Conservation (phyloP, 2,888 invertebrate genomes). For the Agriotes lineatus region DNA sequence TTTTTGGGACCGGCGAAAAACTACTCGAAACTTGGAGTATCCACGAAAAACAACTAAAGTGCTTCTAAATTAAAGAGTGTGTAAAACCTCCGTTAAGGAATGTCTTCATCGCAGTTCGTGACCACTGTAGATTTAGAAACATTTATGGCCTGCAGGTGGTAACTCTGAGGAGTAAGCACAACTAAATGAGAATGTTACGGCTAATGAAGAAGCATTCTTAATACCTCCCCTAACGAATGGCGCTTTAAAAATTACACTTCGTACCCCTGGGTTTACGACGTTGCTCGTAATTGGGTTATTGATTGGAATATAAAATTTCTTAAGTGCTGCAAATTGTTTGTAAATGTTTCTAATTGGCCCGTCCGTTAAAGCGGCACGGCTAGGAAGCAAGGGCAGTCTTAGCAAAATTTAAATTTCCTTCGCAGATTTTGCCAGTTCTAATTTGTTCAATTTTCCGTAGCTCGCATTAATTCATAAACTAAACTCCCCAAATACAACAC, state of each 20-base stretch:
- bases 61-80: constrained; percentile 23
- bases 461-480: too few relatives aligned
- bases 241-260: constrained; percentile 33
- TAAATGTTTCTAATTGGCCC: background rate
- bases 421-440: too few relatives aligned
- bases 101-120: constrained; percentile 22
- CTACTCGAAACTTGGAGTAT: background rate
- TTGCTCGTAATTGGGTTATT: constrained; percentile 33
- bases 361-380: background rate
- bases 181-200: constrained; percentile 24
- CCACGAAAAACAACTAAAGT: constrained; percentile 4
- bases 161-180: constrained; percentile 22
- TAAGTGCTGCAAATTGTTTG: background rate
- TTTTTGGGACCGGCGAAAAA: background rate
- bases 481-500: too few relatives aligned
- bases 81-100: constrained; percentile 26
- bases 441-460: too few relatives aligned
- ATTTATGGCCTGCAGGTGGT: constrained; percentile 28
- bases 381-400: background rate
- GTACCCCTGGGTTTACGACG: constrained; percentile 17
- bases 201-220: constrained; percentile 40
- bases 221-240: constrained; percentile 35
- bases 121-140: constrained; percentile 25
- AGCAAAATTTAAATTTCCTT: too few relatives aligned
- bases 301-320: constrained; percentile 13